Base-by-base conservation (phyloP, 2,888 invertebrate genomes). In the Drosophila suboccidentalis region DNA sequence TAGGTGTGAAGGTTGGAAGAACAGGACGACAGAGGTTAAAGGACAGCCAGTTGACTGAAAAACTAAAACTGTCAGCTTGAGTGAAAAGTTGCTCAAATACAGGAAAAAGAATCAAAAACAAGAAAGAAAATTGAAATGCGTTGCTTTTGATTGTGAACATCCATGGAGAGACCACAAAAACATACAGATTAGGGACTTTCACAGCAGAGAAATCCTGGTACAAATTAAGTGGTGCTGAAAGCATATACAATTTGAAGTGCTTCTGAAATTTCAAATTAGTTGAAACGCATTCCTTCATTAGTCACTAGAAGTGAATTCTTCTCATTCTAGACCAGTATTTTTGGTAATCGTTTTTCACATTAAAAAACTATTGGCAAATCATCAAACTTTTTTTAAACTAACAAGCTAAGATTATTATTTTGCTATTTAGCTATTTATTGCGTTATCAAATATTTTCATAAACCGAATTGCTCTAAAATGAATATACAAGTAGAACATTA, bases 41-140 rank as follows among this genome's bases (percentile, higher is more conserved):
- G 10, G 41, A 32, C 50, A 32, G 9, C 32, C 50, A 47, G 62
- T 59, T 63, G 63, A 67, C 74, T 19, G 47, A 58, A 54, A 64
- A 62, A 72, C 66, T 49, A 67, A 67, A 62, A 49, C 67, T 60
- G 65, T 62, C 63, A 58, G 34, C 22, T n/a, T 15, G 44, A 34
- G 19, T 55, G 44, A 55, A 44, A 55, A 55, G 34, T 44, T 34
- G 0, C 9, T 2, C 34, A n/a, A 55, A 34, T 38, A 39, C 41
- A 44, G 15, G 3, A 22, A 43, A 34, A 17, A 15, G n/a, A 15
- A 50, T 29, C n/a, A 4, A 55, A 55, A 55, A 15, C 19, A 10
- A 19, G 26, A 3, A 19, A 50, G n/a, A 9, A 34, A 39, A 49
- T 22, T 68, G 29, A 29, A 41, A 32, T 36, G 38, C 17, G 0